Base-by-base conservation (phyloP, 2,888 invertebrate species). In the Drosophila putrida region DNA sequence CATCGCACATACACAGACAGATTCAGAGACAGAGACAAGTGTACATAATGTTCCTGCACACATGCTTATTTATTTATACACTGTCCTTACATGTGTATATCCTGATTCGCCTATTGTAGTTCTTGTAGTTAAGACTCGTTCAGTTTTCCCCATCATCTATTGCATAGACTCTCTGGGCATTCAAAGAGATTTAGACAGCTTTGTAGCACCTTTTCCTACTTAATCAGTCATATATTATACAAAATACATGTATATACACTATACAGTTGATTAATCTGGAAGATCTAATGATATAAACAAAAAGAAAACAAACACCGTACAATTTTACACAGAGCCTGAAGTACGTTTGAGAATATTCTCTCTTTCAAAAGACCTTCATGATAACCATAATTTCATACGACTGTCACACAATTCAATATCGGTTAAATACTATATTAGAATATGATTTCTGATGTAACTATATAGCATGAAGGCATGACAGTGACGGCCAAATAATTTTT, bases 171-270 rank as follows among this genome's bases (percentile, higher is more conserved):
- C 25, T 11, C 36, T 44, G 67, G 44, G 13, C 55, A 50, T 38
- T 38, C 38, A 47, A 25, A 39, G 58, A 58, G 64, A 61, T 70
- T 64, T 54, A 28, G 58, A 54, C 63, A 50, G 80, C 64, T 75
- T 61, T 61, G 64, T 38, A 28, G 43, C 63, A 79, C 60, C 63
- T 70, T 60, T 51, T 36, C 15, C 53, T 41, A 51, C 68, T 59
- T 60, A 62, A 78, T 78, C 75, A 74, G 39, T 43, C 46, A 59
- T 46, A 49, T 51, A 44, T 49, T 49, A 46, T 8, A 44, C 50
- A 68, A 8, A 15, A 33, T 55, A 20, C 20, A 20, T 20, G 20
- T 20, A 20, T 20, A 3, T 20, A 20, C 3, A 20, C 20, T 20
- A 2, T 2, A 20, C 20, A 20, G 20, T 20, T 20, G 20, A 20